Conservation (phyloP, 1,140 invertebrate genomes). For the Thalassaphorura encarpata region DNA sequence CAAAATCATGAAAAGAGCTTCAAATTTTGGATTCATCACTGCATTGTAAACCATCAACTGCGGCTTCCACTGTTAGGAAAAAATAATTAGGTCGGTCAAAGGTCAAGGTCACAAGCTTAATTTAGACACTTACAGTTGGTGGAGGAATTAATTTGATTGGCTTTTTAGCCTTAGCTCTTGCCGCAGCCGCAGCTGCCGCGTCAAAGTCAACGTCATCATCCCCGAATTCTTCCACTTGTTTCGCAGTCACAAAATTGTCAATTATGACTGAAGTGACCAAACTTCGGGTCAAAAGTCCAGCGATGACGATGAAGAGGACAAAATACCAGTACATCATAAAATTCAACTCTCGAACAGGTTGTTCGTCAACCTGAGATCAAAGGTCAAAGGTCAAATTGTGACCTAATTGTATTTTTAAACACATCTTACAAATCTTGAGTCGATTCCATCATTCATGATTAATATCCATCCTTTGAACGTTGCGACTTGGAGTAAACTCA, state of each 20-base stretch:
- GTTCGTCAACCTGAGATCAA: conserved; percentile 56
- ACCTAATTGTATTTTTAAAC: conserved; percentile 1
- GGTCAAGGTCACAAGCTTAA: no score
- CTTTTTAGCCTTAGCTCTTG: conserved; percentile 60
- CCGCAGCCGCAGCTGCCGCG: neutral
- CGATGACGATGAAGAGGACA: conserved; percentile 95
- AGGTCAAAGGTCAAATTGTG: conserved; percentile 3
- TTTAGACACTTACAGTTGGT: conserved; percentile 71
- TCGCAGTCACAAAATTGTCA: conserved; percentile 98
- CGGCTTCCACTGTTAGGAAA: conserved; percentile 69
- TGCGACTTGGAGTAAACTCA: conserved; percentile 96
- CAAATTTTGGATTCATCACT: conserved; percentile 96
- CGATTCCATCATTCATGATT: conserved; percentile 97
- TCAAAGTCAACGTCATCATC: no score
- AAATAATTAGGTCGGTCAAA: conserved; percentile 9
- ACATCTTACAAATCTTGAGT: conserved; percentile 73
- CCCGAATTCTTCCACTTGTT: conserved; percentile 57
- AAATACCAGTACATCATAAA: conserved; percentile 98
- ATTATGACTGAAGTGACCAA: conserved; percentile 98
- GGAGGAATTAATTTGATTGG: conserved; percentile 94
- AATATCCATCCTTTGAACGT: conserved; percentile 91
- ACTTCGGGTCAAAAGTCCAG: conserved; percentile 94
- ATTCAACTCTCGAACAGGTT: conserved; percentile 87
- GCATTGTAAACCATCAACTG: conserved; percentile 95
- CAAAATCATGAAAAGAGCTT: conserved; percentile 98